phyloP scores from a whole-genome alignment of 2,113 vertebrate genomes.

The Aramus guarauna region DNA sequence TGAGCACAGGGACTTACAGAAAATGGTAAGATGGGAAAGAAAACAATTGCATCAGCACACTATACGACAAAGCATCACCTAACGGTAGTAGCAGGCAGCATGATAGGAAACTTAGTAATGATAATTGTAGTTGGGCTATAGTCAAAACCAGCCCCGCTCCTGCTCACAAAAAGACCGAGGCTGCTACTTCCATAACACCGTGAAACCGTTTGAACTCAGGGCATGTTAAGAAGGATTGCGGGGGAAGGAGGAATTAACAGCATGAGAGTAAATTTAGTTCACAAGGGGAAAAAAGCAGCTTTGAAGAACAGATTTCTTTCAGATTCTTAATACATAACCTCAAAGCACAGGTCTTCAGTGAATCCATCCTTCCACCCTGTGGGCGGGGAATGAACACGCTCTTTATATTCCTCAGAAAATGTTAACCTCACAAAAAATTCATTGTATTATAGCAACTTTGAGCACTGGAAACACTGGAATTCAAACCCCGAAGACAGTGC shows the following conservation, averaged over 20 bases:
- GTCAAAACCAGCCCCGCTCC: background rate
- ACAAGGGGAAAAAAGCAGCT: conserved; percentile 27
- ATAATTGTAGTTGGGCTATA: background rate
- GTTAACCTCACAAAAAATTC: conserved; percentile 46
- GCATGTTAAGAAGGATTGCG: conserved; percentile 4
- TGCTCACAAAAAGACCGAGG: background rate
- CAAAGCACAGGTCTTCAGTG: conserved; percentile 54
- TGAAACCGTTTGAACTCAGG: conserved; percentile 9
- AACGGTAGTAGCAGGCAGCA: background rate
- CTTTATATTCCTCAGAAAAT: conserved; percentile 52
- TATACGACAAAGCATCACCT: background rate
- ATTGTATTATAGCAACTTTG: conserved; percentile 23
- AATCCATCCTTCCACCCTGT: conserved; percentile 43
- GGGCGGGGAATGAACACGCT: background rate
- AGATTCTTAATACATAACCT: conserved; percentile 46
- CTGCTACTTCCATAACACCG: background rate
- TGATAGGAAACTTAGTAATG: background rate
- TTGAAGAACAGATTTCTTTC: conserved; percentile 55
- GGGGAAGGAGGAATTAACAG: conserved; percentile 47
- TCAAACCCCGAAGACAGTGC: conserved; percentile 1
- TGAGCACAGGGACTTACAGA: background rate
- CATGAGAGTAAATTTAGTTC: conserved; percentile 46
- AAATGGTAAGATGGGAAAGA: background rate
- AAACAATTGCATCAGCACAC: background rate
- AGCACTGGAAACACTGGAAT: conserved; percentile 31